Conservation (phyloP, 2,888 invertebrate genomes). For the Synanthedon myopaeformis region DNA sequence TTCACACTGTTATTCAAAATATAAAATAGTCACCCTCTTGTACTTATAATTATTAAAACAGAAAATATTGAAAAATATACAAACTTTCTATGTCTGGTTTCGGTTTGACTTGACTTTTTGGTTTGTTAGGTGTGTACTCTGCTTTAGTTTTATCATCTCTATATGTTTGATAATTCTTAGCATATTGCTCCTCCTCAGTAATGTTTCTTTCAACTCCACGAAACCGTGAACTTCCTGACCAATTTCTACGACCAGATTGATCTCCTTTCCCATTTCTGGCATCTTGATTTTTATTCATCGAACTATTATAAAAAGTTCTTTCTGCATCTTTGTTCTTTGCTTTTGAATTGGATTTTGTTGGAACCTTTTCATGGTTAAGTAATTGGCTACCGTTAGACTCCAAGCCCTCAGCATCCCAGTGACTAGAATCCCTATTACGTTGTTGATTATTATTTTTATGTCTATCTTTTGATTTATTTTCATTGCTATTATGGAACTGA, state of each 20-base stretch:
- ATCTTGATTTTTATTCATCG: conserved; percentile 46
- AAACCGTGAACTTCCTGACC: conserved; percentile 44
- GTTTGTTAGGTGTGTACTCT: conserved; percentile 1
- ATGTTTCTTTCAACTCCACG: conserved; percentile 32
- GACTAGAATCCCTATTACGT: conserved; percentile 3
- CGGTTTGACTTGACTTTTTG: not conserved
- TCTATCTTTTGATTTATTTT: not conserved
- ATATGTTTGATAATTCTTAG: conserved; percentile 38
- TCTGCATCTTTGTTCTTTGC: conserved; percentile 41
- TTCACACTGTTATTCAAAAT: no score
- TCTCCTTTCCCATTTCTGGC: conserved; percentile 25
- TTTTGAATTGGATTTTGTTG: conserved; percentile 37
- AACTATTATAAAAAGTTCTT: conserved; percentile 54
- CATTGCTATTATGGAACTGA: not conserved
- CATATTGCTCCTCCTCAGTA: conserved; percentile 56
- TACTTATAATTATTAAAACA: no score
- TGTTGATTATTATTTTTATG: conserved; percentile 9
- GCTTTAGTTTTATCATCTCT: conserved; percentile 30
- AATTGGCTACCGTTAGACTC: not conserved
- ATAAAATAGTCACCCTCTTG: no score
- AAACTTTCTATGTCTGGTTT: not conserved
- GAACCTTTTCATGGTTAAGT: conserved; percentile 29
- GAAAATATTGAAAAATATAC: not conserved
- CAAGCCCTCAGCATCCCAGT: not conserved
- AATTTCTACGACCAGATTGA: conserved; percentile 32